These are phyloP conservation scores for Cheilinus undulatus DNA, from an alignment of 2,113 vertebrate genomes.

Conservation along the genomic window DNA sequence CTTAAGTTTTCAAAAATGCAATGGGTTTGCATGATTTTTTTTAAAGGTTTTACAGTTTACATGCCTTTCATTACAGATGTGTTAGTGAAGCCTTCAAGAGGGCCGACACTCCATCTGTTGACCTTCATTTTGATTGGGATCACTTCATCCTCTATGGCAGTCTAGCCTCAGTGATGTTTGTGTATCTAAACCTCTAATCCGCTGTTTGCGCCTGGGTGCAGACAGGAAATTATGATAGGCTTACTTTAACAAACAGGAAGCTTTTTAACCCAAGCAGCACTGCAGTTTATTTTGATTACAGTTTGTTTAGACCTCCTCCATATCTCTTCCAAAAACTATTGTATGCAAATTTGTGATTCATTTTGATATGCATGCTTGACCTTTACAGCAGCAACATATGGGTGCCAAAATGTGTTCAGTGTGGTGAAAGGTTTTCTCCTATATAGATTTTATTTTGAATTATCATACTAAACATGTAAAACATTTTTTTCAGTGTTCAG, in stretches of 20 bases:
- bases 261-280: constrained; percentile 59
- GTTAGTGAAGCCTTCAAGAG: not conserved
- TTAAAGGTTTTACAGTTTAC: not conserved
- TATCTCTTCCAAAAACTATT: constrained; percentile 48
- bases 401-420: constrained; percentile 43
- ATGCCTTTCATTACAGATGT: not conserved
- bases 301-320: constrained; percentile 65
- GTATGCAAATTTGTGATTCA: constrained; percentile 67
- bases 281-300: constrained; percentile 63
- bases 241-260: constrained; percentile 72
- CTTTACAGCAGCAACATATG: constrained; percentile 55
- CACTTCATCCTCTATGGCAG: not conserved
- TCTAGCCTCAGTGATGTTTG: constrained; percentile 41
- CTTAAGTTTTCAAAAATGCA: no score
- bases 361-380: constrained; percentile 52
- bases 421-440: constrained; percentile 46
- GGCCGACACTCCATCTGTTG: constrained; percentile 19
- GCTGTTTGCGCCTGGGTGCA: constrained; percentile 43
- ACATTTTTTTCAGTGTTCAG: constrained; percentile 31
- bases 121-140: constrained; percentile 3
- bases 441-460: constrained; percentile 43
- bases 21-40: not conserved
- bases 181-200: constrained; percentile 47
- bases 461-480: constrained; percentile 1
- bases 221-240: constrained; percentile 70